Evolutionary conservation across 2,113 vertebrate genomes (phyloP), one percentile per base, ranked within the genome.

Genomic region (Aphelocoma coerulescens): DNA sequence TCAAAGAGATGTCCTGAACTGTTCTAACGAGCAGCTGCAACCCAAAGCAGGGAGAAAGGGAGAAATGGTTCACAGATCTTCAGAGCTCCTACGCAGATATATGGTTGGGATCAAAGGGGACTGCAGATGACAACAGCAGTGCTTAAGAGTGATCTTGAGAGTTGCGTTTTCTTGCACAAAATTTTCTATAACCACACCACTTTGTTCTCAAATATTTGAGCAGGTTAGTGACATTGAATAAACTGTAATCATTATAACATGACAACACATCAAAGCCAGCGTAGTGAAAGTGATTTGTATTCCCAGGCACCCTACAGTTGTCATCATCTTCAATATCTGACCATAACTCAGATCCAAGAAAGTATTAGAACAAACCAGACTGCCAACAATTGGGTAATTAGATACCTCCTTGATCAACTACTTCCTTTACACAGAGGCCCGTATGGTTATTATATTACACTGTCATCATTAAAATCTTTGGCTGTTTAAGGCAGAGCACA

Each of bases 181-280:
- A 35, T 85, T 91, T 96, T 95, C 52, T 91, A 48, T 66, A 82
- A 92, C 94, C 93, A 61, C 78, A 93, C 49, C 37, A 78, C 94
- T 97, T 96, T 96, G 96, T 97, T 95, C 79, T 92, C 89, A 93
- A 83, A 81, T 89, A 89, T 73, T 88, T 93, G 59, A 96, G 61
- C 89, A 95, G 91, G 93, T 96, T 95, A 89, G 41, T 89, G 91
- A 89, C 89, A 97, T 78, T 73, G 80, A 95, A 94, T 85, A 59
- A 75, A 78, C n/a, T 78, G 30, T 49, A 62, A 73, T 86, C 86
- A 89, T 93, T 87, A 58, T 68, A 86, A 72, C 39, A 88, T 59
- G 63, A 84, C 85, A 92, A 92, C 85, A 85, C 44, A 93, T 6
- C 49, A 88, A 96, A 94, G 57, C 37, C 78, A 95, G 71, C 3